Base-by-base conservation (phyloP, 2,113 vertebrate genomes). In the Pseudorasbora parva region DNA sequence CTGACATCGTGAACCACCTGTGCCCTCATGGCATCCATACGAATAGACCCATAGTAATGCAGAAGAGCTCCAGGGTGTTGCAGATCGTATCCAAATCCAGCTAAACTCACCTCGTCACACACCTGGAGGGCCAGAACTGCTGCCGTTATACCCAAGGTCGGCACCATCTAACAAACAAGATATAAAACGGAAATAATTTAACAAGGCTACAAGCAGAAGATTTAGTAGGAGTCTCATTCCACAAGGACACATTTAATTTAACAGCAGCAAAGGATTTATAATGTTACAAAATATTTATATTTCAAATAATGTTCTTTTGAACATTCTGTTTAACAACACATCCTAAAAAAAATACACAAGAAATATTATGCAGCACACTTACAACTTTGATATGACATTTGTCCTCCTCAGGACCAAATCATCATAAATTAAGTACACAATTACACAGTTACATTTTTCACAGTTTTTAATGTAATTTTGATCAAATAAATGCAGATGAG, bases 71-170 rank as follows among this genome's bases (percentile, higher is more conserved):
- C 86, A 1, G 93, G 94, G 64, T 94, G 93, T 79, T 91, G 88
- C 88, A 95, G 88, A 78, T 95, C 89, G 1, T 95, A 95, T 5
- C 94, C 94, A 71, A 95, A 95, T 11, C 95, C 94, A 43, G 93
- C 94, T 64, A 95, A 85, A 76, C 93, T 95, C 43, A 95, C 93
- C 84, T 95, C 93, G 87, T 95, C 94, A 54, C 95, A 95, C 71
- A 95, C 80, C 88, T 94, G 94, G 79, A 95, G 59, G 25, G 95
- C 94, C 90, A 93, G 89, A 82, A 94, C 92, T 77, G 94, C 90
- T 0, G 93, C 94, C n/a, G 86, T 89, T 57, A 92, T 90, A 4
- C 94, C 94, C 8, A 94, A 45, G 0, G 95, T 95, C 5, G 94
- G 95, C 81, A 94, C 76, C 79, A 86, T 92, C 90, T 93, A 21